Percentiles rank a stretch among this genome's conserved stretches.
Evolutionary conservation across 2,797 vertebrate species (phyloP).

Genomic region (Remorina albescens): DNA sequence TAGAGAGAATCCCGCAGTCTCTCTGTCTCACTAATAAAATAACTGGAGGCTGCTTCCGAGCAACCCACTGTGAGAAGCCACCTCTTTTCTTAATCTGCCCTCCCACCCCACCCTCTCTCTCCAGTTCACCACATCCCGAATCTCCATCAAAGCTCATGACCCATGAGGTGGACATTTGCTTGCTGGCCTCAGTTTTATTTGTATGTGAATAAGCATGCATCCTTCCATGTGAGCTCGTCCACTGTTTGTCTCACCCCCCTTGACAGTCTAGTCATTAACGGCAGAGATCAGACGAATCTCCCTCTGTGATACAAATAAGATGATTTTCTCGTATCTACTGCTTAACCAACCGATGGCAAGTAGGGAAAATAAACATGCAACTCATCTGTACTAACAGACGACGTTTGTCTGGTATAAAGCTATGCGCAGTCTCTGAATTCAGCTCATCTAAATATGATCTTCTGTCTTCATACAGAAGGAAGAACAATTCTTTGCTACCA

Average conservation of each 20-base stretch:
- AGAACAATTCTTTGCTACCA: background rate
- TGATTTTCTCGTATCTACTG: background rate
- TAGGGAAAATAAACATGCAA: background rate
- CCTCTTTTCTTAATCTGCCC: constrained; percentile 58
- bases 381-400: no score
- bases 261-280: background rate
- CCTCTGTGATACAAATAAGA: constrained; percentile 10
- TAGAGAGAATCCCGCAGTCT: constrained; percentile 59
- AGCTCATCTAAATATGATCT: background rate
- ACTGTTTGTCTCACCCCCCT: background rate
- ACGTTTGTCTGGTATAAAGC: background rate
- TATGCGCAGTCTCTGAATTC: background rate
- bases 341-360: background rate
- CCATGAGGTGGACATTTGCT: constrained; percentile 38
- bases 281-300: background rate
- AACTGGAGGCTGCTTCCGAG: constrained; percentile 58
- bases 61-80: constrained; percentile 46
- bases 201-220: background rate
- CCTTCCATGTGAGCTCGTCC: background rate
- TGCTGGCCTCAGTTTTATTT: constrained; percentile 2
- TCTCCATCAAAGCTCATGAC: constrained; percentile 64
- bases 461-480: background rate
- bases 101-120: constrained; percentile 5
- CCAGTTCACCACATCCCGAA: constrained; percentile 37
- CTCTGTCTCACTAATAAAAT: constrained; percentile 74